These are phyloP conservation scores for Chelidonichthys spinosus DNA, from an alignment of 2,797 vertebrate genomes.

Conservation along the genomic window DNA sequence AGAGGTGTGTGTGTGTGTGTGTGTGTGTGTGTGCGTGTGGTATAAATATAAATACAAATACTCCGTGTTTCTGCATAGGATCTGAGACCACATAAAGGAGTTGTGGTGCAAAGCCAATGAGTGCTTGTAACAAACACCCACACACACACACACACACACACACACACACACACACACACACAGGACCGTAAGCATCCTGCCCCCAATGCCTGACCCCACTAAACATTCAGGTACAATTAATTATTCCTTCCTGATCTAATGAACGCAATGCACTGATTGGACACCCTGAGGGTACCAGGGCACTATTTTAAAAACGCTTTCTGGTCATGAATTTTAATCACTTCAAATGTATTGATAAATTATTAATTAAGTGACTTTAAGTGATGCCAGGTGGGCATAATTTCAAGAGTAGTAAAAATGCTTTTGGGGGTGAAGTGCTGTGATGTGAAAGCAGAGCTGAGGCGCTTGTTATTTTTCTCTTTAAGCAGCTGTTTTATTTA, in stretches of 20 bases:
- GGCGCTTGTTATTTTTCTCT: constrained; percentile 79
- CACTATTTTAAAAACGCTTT: constrained; percentile 88
- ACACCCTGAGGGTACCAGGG: constrained; percentile 80
- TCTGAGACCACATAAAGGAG: constrained; percentile 62
- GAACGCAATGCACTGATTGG: constrained; percentile 80
- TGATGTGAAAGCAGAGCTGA: constrained; percentile 74
- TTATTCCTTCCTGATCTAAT: constrained; percentile 86
- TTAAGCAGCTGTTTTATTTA: constrained; percentile 76
- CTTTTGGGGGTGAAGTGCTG: constrained; percentile 78
- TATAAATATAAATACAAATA: constrained; percentile 10
- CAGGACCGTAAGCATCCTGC: constrained; percentile 66
- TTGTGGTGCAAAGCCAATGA: constrained; percentile 46
- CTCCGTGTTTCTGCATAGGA: constrained; percentile 34
- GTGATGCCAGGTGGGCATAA: constrained; percentile 87
- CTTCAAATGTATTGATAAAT: constrained; percentile 88
- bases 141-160: constrained; percentile 44
- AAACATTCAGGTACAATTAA: constrained; percentile 89
- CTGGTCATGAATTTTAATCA: constrained; percentile 89
- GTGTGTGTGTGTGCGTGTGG: background rate
- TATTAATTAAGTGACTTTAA: constrained; percentile 89
- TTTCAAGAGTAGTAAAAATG: constrained; percentile 83
- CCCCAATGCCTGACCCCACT: constrained; percentile 81
- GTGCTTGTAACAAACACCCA: constrained; percentile 32
- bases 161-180: constrained; percentile 40
- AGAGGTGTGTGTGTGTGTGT: background rate